These are phyloP conservation scores for Rhinoptilus africanus DNA, from an alignment of 2,113 vertebrate genomes.

Conservation along the genomic window DNA sequence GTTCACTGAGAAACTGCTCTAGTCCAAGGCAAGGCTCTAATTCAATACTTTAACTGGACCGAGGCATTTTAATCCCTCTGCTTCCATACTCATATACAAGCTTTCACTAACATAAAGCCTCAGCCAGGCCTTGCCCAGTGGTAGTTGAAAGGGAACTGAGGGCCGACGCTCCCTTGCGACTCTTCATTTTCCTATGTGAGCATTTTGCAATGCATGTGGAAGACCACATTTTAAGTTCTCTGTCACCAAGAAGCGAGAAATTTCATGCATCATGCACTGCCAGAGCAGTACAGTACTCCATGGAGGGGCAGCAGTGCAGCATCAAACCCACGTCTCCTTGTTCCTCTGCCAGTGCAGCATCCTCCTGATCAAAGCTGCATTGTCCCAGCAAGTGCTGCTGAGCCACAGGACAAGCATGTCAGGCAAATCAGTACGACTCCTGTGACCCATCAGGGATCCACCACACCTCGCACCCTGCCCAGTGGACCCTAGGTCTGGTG, in stretches of 20 bases:
- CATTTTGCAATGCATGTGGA: not conserved
- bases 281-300: not conserved
- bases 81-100: not conserved
- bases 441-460: not conserved
- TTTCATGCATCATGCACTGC: not conserved
- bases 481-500: not conserved
- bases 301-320: not conserved
- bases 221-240: not conserved
- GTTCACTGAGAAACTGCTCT: not conserved
- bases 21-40: not conserved
- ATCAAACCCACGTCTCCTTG: not conserved
- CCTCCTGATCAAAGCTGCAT: not conserved
- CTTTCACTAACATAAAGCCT: not conserved
- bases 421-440: fast-evolving
- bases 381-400: not conserved
- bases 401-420: fast-evolving
- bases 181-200: not conserved
- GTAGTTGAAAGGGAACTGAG: not conserved
- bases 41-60: not conserved
- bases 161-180: not conserved
- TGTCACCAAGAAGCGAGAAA: not conserved
- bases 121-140: not conserved
- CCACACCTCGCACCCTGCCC: not conserved
- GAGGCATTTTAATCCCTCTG: not conserved
- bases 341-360: not conserved